Evolutionary conservation across 2,888 invertebrate genomes (phyloP), one percentile per base, ranked within the genome.

Genomic region (Esperia sulphurella): DNA sequence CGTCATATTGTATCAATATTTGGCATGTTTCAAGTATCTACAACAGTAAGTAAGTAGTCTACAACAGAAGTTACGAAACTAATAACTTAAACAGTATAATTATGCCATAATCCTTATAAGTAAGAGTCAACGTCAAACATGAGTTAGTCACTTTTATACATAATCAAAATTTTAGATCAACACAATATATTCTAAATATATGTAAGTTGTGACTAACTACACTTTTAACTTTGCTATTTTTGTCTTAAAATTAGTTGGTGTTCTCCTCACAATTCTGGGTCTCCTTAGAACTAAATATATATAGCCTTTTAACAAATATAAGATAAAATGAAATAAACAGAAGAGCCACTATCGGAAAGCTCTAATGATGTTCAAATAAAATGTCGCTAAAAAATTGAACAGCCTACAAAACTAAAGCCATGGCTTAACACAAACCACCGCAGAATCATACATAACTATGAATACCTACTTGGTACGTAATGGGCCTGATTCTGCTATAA

Each of bases 21-120:
- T 83, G 83, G 82, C 81, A 81, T 83, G 75, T 74, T 70, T 73
- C 68, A 75, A 75, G 72, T 77, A 71, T 68, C n/a, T n/a, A n/a
- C n/a, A n/a, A n/a, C n/a, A n/a, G n/a, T n/a, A n/a, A n/a, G n/a
- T n/a, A n/a, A n/a, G n/a, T n/a, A n/a, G 63, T 63, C 55, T 59
- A 65, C 46, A 54, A 51, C 54, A 57, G 54, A 49, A 49, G 46
- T 54, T 61, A 63, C 48, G 21, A 45, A 47, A 49, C 57, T 58
- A 45, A 14, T 37, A 44, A 6, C 5, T 3, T 21, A 21, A 21
- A 3, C 5, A 21, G 5, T 21, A 21, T 21, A 21, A 21, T n/a
- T 35, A 35, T 14, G 35, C 35, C 14, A 43, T 35, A 52, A 48
- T 51, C 33, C 49, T 38, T 49, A 54, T 28, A 51, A 14, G 41